Evolutionary conservation across 2,113 vertebrate genomes (phyloP).

Genomic region (Pedionomus torquatus): DNA sequence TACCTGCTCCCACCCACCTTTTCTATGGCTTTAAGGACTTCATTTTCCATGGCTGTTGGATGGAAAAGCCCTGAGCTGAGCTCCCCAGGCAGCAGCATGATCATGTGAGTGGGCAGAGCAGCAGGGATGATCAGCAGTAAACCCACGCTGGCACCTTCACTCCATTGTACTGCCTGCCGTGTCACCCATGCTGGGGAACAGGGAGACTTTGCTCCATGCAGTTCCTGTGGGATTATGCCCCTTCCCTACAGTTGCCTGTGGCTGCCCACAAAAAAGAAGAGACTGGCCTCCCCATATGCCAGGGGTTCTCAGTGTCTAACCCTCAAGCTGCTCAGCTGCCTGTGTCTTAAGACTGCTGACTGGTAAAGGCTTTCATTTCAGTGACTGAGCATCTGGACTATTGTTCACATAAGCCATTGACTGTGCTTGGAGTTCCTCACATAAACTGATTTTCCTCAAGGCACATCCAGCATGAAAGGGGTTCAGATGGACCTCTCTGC

Average conservation of each 20-base stretch:
- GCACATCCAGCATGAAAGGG: background rate
- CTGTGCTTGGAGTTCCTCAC: background rate
- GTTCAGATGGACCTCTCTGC: background rate
- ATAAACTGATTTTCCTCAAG: background rate
- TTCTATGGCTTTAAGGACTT: background rate
- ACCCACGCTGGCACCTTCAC: background rate
- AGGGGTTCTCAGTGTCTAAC: background rate
- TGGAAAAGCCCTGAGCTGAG: background rate
- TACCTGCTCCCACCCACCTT: background rate
- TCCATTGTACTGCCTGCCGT: rapidly evolving
- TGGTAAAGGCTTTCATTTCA: background rate
- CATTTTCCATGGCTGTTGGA: background rate
- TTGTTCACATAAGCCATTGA: background rate
- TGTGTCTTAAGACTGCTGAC: background rate
- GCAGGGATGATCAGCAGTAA: background rate
- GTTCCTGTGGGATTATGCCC: background rate
- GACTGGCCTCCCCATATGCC: background rate
- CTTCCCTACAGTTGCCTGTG: rapidly evolving
- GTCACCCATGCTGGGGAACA: background rate
- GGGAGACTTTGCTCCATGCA: background rate
- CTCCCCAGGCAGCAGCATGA: background rate
- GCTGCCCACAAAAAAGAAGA: background rate
- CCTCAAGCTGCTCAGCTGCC: background rate
- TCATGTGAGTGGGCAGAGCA: rapidly evolving
- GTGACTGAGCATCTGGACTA: background rate